A percentile compares a stretch with the other conserved stretches of the same genome.
phyloP scores from a whole-genome alignment of 1,140 invertebrate genomes.

The Aphaenogaster ashmeadi region DNA sequence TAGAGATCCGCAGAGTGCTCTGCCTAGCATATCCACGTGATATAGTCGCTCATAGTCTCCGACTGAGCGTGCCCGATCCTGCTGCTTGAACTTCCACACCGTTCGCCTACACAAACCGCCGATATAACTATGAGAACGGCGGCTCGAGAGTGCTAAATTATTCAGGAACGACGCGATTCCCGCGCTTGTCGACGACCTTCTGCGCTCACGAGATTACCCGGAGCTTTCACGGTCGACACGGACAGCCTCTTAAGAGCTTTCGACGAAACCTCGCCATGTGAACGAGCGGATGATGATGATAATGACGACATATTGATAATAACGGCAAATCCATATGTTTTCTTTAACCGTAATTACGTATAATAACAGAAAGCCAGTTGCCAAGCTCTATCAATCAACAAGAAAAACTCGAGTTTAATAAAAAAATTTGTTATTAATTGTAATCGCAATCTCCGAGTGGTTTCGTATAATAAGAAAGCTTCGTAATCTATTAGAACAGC shows the following conservation, averaged over 20 bases:
- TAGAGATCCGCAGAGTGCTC: slow-evolving; percentile 34
- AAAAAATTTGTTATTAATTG: background rate
- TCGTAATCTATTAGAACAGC: background rate
- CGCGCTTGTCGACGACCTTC: slow-evolving; percentile 53
- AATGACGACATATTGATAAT: background rate
- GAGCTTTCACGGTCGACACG: slow-evolving; percentile 42
- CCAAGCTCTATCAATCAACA: background rate
- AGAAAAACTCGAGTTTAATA: background rate
- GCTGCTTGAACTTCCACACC: slow-evolving; percentile 51
- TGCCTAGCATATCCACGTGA: slow-evolving; percentile 37
- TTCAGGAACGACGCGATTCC: slow-evolving; percentile 60
- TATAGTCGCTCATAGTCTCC: slow-evolving; percentile 53
- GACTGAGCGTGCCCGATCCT: slow-evolving; percentile 53
- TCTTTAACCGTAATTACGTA: too few species aligned
- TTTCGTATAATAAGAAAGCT: background rate
- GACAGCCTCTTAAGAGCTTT: slow-evolving; percentile 22
- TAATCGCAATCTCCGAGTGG: background rate
- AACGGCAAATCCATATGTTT: background rate
- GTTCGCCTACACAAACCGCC: slow-evolving; percentile 45
- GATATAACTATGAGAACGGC: slow-evolving; percentile 64
- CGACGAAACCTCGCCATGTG: slow-evolving; percentile 39
- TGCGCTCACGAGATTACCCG: slow-evolving; percentile 51
- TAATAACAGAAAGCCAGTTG: background rate
- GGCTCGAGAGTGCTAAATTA: slow-evolving; percentile 59
- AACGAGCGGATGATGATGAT: slow-evolving; percentile 45